phyloP scores from a whole-genome alignment of 30 jellyfish, hydroid and myxozoan species.

The Euphysa ruthae region DNA sequence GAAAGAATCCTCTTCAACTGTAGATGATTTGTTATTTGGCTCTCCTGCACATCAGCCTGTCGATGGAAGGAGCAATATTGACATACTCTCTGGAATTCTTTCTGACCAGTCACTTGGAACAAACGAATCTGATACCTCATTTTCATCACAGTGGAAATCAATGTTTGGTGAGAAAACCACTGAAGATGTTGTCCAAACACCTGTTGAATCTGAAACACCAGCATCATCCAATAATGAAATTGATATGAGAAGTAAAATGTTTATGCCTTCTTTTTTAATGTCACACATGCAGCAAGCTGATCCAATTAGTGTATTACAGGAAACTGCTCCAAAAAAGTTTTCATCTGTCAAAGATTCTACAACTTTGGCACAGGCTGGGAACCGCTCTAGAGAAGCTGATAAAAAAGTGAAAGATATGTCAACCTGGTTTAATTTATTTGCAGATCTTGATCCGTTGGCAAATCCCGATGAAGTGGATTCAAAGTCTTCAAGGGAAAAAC shows the following conservation, averaged over 20 bases:
- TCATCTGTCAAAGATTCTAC: constrained; percentile 50
- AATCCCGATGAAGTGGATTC: constrained; percentile 89
- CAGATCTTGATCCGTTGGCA: constrained; percentile 95
- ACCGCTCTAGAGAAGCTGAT: background rate
- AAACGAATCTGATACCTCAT: constrained; percentile 49
- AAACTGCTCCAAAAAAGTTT: constrained; percentile 51
- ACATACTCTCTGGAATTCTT: constrained; percentile 62
- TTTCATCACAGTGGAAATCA: constrained; percentile 78
- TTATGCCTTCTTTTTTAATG: constrained; percentile 90
- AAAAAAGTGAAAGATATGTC: constrained; percentile 89
- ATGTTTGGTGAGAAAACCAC: constrained; percentile 68
- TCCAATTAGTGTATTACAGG: constrained; percentile 46
- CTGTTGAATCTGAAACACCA: constrained; percentile 30
- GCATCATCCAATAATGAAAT: constrained; percentile 11
- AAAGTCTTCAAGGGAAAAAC: constrained; percentile 40
- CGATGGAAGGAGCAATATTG: constrained; percentile 47
- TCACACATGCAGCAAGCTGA: constrained; percentile 87
- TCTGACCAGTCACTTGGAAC: constrained; percentile 39
- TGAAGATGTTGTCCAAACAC: constrained; percentile 11
- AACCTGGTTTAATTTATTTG: constrained; percentile 94
- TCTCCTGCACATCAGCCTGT: constrained; percentile 15
- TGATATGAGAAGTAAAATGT: constrained; percentile 26
- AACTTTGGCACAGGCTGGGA: constrained; percentile 6
- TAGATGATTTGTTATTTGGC: constrained; percentile 87
- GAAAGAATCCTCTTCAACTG: constrained; percentile 25